These are phyloP conservation scores for Eupithecia abbreviata DNA, from an alignment of 2,888 invertebrate species.

Conservation along the genomic window DNA sequence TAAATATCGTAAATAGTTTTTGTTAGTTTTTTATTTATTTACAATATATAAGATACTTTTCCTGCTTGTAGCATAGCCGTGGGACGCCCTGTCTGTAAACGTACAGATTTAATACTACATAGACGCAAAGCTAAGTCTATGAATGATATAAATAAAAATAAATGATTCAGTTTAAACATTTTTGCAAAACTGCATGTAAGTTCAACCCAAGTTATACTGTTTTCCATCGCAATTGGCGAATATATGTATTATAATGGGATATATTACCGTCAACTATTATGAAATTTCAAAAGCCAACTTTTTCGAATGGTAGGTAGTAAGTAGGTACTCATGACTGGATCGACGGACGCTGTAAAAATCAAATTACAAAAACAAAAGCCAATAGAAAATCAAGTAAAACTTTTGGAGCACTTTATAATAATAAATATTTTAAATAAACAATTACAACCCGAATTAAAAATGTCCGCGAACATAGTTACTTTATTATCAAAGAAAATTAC, in stretches of 20 bases:
- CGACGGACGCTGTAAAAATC: slow-evolving; percentile 10
- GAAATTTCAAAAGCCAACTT: slow-evolving; percentile 4
- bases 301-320: not conserved
- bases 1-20: no score
- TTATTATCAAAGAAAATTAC: not conserved
- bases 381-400: not conserved
- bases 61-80: no score
- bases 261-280: slow-evolving; percentile 10
- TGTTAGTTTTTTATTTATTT: no score
- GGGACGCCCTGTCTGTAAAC: no score
- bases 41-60: no score
- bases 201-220: slow-evolving; percentile 4
- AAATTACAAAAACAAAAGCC: not conserved
- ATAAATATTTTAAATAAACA: not conserved
- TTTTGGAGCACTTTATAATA: not conserved
- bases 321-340: not conserved
- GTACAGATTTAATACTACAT: not conserved
- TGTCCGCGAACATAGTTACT: not conserved
- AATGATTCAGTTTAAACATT: not conserved
- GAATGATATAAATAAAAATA: not conserved
- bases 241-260: not conserved
- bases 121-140: not conserved
- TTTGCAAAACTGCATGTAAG: not conserved
- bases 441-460: not conserved
- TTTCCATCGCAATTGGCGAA: slow-evolving; percentile 5